A percentile compares a stretch with the other conserved stretches of the same genome.
Conservation (phyloP, 2,888 invertebrate species). For the Therioaphis trifolii region DNA sequence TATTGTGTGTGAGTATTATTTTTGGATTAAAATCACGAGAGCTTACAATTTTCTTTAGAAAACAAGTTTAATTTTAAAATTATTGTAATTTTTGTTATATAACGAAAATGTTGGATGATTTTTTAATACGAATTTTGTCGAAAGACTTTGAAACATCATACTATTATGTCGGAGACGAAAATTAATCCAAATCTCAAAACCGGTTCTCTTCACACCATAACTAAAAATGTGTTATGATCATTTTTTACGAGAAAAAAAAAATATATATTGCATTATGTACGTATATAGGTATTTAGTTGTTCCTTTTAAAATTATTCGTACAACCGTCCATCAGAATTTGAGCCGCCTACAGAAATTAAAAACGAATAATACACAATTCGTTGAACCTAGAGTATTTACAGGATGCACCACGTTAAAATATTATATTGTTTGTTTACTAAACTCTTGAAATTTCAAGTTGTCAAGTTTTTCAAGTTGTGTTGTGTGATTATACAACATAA, state of each 20-base stretch:
- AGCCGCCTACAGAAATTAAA: too few species aligned
- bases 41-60: too few species aligned
- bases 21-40: too few species aligned
- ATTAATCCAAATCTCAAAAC: slow-evolving; percentile 28
- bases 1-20: background rate
- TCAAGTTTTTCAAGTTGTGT: too few species aligned
- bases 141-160: background rate
- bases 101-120: background rate
- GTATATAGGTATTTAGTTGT: background rate
- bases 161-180: background rate
- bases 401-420: too few species aligned
- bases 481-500: too few species aligned
- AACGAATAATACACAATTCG: too few species aligned
- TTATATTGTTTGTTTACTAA: too few species aligned
- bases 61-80: too few species aligned
- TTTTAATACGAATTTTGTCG: background rate
- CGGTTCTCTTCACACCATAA: background rate
- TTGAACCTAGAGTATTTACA: too few species aligned
- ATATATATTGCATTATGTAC: background rate
- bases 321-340: background rate
- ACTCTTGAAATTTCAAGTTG: too few species aligned
- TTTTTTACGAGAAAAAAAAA: background rate
- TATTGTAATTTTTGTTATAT: background rate
- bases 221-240: background rate
- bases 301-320: background rate